Evolutionary conservation across 2,888 invertebrate genomes (phyloP).

Genomic region (Malachius bipustulatus): DNA sequence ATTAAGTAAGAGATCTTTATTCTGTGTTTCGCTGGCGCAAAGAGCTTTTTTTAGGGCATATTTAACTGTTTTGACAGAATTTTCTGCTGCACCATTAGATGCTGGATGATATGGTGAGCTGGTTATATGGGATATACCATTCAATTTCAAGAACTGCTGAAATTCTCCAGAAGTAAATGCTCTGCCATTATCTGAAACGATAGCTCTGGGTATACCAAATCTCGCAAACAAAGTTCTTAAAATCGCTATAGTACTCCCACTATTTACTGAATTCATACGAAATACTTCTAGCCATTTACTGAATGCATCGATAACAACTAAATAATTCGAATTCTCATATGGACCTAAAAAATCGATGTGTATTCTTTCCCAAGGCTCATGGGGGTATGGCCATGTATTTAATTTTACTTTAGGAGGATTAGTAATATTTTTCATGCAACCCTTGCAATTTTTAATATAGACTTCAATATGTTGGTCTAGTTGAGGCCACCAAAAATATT

Average conservation of each 20-base stretch:
- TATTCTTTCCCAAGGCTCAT: not conserved
- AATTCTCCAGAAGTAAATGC: not conserved
- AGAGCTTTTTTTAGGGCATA: not conserved
- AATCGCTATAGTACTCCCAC: not conserved
- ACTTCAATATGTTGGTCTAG: not conserved
- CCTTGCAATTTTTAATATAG: not conserved
- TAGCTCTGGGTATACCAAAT: not conserved
- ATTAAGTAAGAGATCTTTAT: not conserved
- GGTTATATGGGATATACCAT: not conserved
- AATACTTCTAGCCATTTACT: slow-evolving; percentile 2
- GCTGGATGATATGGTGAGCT: not conserved
- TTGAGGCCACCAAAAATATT: not conserved
- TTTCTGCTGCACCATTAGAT: slow-evolving; percentile 1
- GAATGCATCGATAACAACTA: not conserved
- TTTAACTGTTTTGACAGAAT: not conserved
- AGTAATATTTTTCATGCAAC: not conserved
- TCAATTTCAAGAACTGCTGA: not conserved
- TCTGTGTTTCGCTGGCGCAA: not conserved
- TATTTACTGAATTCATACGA: not conserved
- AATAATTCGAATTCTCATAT: not conserved
- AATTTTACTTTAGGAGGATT: not conserved
- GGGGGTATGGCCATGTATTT: not conserved
- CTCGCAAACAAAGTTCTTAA: not conserved
- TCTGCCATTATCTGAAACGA: not conserved
- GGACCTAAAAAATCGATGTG: slow-evolving; percentile 2